Evolutionary conservation across 1,140 invertebrate genomes (phyloP), one percentile per base, ranked within the genome.

Genomic region (Drosophila azteca): DNA sequence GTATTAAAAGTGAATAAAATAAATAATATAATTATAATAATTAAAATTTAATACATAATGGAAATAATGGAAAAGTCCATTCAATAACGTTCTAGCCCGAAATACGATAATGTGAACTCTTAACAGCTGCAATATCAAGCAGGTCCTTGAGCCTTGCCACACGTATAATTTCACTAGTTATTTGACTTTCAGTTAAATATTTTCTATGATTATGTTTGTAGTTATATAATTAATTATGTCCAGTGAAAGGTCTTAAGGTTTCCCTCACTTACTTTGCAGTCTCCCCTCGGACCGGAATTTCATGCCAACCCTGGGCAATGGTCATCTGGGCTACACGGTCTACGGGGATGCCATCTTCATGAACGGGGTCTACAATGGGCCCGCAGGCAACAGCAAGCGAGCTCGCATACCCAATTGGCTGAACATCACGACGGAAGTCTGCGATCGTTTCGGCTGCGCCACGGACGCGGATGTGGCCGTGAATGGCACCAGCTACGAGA

Each of bases 251-350:
- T 20, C 17, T 20, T 20, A 20, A 20, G 1, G 17, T 31, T 24
- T 24, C 22, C 22, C 29, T 1, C 29, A 8, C 8, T 8, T 31
- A 31, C 6, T 31, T 31, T 31, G 8, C 17, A 94, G 93, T 22
- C 87, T 94, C 11, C 93, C 93, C 9, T 61, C 85, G 1, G 93
- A 94, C 53, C 75, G 92, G 1, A 92, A 91, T 31, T 93, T 94
- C 68, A 94, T 94, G 93, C 92, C 93, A 6, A 94, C 93, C 3
- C 79, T 94, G 3, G 92, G 93, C 0, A 94, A 94, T 67, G 94
- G 94, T 0, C 93, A 94, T 60, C 58, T 94, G 17, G 93, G 93
- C 0, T 93, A 93, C 9, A 93, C 93, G 20, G 77, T 94, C n/a
- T 94, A 93, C 75, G 93, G 93, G 17, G 92, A 94, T 68, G 92